Evolutionary conservation across 2,888 invertebrate species (phyloP), one percentile per base, ranked within the genome.

Genomic region (Tiliacea citrago): DNA sequence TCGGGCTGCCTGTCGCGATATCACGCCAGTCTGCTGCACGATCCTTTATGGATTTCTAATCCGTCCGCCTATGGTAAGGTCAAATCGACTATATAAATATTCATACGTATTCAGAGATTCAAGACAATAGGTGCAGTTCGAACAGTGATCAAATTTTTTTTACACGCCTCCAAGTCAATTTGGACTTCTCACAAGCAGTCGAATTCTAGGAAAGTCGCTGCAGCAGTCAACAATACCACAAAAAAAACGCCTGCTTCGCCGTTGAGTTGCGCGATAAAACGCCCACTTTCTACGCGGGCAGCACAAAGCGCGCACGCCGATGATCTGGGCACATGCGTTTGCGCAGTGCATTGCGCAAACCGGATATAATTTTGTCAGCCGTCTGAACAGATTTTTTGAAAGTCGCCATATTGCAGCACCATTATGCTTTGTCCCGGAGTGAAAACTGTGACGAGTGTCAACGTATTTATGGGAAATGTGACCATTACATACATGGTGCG

Each of bases 281-380:
- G 87, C 90, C 89, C 87, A 91, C 91, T 91, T 91, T 91, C 91
- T 89, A 89, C 83, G 58, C 71, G 77, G 51, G 70, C 65, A 75
- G 29, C 60, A 88, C 86, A 89, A 88, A 88, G 86, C 88, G 83
- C 83, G 60, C 74, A 83, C 87, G 88, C 88, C 81, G 88, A 88
- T 89, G 86, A 91, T 90, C 88, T 87, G 86, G 86, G 84, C 83
- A 81, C 79, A 85, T 81, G 85, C 77, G 75, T 77, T 60, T 60
- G 75, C 45, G 24, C 77, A 72, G 42, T 78, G 75, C 79, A 86
- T 94, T 94, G 92, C 92, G 93, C 92, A 94, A 94, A 89, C 94
- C 94, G 93, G 94, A 94, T 92, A 90, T 83, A 83, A 89, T 88
- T 86, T 83, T 82, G 88, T 85, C 83, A 75, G 82, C 67, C 69